phyloP scores from a whole-genome alignment of 2,797 vertebrate species.

The Ambastaia sidthimunki region DNA sequence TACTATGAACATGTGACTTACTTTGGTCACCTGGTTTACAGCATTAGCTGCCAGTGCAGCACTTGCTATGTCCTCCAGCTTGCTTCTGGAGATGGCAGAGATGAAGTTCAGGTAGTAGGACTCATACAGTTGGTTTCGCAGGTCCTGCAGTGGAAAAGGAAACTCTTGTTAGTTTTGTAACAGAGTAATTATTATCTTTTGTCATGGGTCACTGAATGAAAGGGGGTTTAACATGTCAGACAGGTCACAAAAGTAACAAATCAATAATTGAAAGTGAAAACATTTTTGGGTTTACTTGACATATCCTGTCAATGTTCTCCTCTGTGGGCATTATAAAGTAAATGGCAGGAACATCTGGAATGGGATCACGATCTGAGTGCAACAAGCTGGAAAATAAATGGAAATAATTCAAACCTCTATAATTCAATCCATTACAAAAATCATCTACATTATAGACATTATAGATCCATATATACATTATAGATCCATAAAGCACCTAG shows the following conservation, averaged over 20 bases:
- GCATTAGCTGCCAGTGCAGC: conserved; percentile 92
- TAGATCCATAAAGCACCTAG: too few species aligned
- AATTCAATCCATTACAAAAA: neutral
- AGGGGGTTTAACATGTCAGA: neutral
- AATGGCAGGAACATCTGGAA: conserved; percentile 95
- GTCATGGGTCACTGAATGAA: neutral
- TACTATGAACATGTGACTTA: conserved; percentile 64
- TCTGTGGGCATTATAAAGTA: conserved; percentile 98
- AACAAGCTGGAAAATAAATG: conserved; percentile 78
- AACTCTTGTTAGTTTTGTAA: neutral
- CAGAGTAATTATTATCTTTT: neutral
- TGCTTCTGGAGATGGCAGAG: conserved; percentile 97
- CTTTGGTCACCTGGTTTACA: conserved; percentile 93
- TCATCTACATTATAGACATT: too few species aligned
- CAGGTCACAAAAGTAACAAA: neutral
- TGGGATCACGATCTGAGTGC: conserved; percentile 94
- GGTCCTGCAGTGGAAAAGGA: conserved; percentile 78
- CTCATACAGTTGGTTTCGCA: conserved; percentile 95
- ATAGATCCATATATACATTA: too few species aligned
- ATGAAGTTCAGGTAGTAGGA: conserved; percentile 98
- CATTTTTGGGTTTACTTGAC: conserved; percentile 82
- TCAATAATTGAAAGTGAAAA: neutral
- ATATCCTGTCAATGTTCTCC: conserved; percentile 96
- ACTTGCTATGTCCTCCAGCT: conserved; percentile 96
- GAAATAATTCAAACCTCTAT: neutral